Evolutionary conservation across 2,797 vertebrate species (phyloP).

Genomic region (Antennarius maculatus): DNA sequence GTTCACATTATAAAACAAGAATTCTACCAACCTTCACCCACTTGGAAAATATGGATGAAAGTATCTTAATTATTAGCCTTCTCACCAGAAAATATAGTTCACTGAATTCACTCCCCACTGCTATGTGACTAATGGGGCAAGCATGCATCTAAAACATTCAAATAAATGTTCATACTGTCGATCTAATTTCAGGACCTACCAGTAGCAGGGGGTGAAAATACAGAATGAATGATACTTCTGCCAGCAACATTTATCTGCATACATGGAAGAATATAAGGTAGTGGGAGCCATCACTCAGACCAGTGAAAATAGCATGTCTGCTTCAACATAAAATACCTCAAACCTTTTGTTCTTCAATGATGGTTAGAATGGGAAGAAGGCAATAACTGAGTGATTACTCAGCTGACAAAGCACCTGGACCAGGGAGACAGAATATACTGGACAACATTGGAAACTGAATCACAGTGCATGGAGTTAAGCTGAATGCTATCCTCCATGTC

Average conservation of each 20-base stretch:
- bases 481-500: too few species aligned
- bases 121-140: conserved; percentile 1
- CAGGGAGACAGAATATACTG: too few species aligned
- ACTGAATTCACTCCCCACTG: conserved; percentile 6
- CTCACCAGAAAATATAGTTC: conserved; percentile 21
- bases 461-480: too few species aligned
- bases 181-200: not conserved
- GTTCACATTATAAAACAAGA: conserved; percentile 24
- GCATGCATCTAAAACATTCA: conserved; percentile 4
- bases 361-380: too few species aligned
- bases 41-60: conserved; percentile 21
- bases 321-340: conserved; percentile 7
- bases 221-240: not conserved
- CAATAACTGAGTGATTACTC: too few species aligned
- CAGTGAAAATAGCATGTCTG: conserved; percentile 34
- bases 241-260: not conserved
- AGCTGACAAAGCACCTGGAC: too few species aligned
- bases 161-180: not conserved
- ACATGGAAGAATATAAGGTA: conserved; percentile 11
- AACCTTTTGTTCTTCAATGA: conserved; percentile 2
- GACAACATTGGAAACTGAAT: too few species aligned
- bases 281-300: conserved; percentile 11
- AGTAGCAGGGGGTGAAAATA: conserved; percentile 2
- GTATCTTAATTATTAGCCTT: conserved; percentile 42
- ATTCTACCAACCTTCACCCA: conserved; percentile 30